Percentiles rank a stretch among this genome's conserved stretches.
Evolutionary conservation across 2,113 vertebrate genomes (phyloP).

Genomic region (Chascanopsetta lugubris): DNA sequence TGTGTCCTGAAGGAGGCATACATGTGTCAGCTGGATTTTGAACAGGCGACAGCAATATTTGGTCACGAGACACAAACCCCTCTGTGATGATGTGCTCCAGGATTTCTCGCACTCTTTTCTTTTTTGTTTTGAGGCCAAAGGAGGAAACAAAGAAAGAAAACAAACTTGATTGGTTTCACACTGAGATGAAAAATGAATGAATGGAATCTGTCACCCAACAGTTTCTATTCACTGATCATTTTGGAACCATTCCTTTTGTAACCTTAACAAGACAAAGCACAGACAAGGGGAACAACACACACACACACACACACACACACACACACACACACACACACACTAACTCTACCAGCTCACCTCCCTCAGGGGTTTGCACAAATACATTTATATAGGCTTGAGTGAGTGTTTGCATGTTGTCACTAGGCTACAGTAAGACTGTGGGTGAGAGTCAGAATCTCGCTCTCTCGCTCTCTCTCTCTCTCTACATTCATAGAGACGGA

Average conservation of each 20-base stretch:
- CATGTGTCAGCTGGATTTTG: conserved; percentile 24
- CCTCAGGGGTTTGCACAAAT: conserved; percentile 52
- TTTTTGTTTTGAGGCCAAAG: conserved; percentile 45
- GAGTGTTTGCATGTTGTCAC: conserved; percentile 74
- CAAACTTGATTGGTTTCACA: conserved; percentile 50
- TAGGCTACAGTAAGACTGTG: conserved; percentile 80
- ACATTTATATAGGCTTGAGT: conserved; percentile 73
- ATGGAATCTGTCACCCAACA: conserved; percentile 29
- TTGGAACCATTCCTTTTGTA: conserved; percentile 48
- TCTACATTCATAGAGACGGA: conserved; percentile 77
- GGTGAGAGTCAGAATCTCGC: conserved; percentile 68
- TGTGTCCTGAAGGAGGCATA: conserved; percentile 17
- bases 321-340: conserved; percentile 41
- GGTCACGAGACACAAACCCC: conserved; percentile 44
- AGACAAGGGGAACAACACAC: conserved; percentile 42
- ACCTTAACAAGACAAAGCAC: conserved; percentile 47
- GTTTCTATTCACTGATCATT: conserved; percentile 3
- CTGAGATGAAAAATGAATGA: conserved; percentile 34
- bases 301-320: conserved; percentile 37
- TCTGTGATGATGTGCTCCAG: conserved; percentile 35
- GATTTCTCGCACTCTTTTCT: conserved; percentile 32
- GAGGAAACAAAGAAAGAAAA: conserved; percentile 19
- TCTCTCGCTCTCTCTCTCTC: conserved; percentile 68
- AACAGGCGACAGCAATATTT: conserved; percentile 36
- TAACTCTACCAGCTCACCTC: conserved; percentile 18